These are phyloP conservation scores for Cactoblastis cactorum DNA, from an alignment of 2,888 invertebrate species.

Conservation along the genomic window DNA sequence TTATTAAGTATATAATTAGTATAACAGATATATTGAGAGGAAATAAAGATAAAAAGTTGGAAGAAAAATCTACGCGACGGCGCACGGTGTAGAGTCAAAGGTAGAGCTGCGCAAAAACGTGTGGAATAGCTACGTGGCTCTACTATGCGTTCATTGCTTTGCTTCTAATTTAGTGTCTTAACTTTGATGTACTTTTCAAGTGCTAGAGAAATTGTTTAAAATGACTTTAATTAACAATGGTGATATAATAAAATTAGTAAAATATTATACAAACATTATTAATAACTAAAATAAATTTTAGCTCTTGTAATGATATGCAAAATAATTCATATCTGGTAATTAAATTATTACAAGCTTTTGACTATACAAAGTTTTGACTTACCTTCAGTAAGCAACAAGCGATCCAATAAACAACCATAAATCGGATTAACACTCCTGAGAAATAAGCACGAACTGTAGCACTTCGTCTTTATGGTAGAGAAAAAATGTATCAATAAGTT, in stretches of 20 bases:
- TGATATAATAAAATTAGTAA: neutral
- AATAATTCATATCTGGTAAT: neutral
- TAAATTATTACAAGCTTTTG: neutral
- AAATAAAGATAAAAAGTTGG: neutral
- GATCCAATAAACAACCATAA: slow-evolving; percentile 73
- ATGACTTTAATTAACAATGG: neutral
- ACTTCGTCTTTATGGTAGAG: slow-evolving; percentile 61
- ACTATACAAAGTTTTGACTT: slow-evolving; percentile 38
- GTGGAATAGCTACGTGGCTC: slow-evolving; percentile 8
- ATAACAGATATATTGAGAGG: too few relatives aligned
- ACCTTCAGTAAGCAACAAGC: slow-evolving; percentile 57
- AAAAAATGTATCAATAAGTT: slow-evolving; percentile 47
- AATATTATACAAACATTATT: neutral
- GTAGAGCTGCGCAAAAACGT: slow-evolving; percentile 16
- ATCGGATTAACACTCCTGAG: slow-evolving; percentile 72
- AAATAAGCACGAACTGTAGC: slow-evolving; percentile 70
- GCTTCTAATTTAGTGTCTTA: neutral
- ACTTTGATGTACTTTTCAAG: neutral
- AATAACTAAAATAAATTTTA: neutral
- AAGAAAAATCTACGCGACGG: neutral
- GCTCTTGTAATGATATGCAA: neutral
- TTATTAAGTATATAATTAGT: neutral
- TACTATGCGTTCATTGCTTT: slow-evolving; percentile 5
- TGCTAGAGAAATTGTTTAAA: neutral
- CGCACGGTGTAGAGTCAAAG: neutral